Percentiles rank a stretch among this genome's conserved stretches.
Conservation (phyloP, 2,113 vertebrate genomes). For the Empidonax alnorum region DNA sequence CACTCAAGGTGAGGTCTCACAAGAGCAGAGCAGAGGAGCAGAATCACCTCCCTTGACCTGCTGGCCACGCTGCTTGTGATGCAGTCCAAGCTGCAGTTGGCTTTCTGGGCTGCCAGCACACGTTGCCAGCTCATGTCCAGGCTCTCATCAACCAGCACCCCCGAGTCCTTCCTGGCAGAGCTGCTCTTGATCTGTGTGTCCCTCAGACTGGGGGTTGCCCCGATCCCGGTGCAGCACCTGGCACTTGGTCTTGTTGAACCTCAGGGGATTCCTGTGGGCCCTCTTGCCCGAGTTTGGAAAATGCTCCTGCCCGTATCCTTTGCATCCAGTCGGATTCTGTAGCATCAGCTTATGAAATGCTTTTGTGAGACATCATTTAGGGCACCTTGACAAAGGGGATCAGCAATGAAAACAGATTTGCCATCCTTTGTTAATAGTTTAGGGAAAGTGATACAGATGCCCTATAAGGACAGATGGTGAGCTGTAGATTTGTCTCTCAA, state of each 20-base stretch:
- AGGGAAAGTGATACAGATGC: slow-evolving; percentile 26
- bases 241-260: background rate
- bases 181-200: background rate
- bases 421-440: slow-evolving; percentile 39
- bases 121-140: background rate
- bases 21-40: background rate
- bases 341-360: slow-evolving; percentile 3
- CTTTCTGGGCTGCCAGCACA: background rate
- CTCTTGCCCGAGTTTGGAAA: background rate
- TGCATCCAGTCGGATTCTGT: background rate
- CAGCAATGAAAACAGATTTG: slow-evolving; percentile 42
- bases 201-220: background rate
- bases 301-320: background rate
- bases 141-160: background rate
- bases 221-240: accelerated
- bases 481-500: slow-evolving; percentile 40
- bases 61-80: background rate
- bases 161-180: background rate
- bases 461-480: slow-evolving; percentile 33
- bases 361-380: slow-evolving; percentile 5
- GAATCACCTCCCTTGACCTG: background rate
- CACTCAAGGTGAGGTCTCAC: background rate
- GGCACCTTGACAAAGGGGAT: slow-evolving; percentile 30
- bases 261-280: background rate
- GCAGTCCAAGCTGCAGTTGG: background rate